These are phyloP conservation scores for Pandemis cinnamomeana DNA, from an alignment of 2,888 invertebrate genomes.

Conservation along the genomic window DNA sequence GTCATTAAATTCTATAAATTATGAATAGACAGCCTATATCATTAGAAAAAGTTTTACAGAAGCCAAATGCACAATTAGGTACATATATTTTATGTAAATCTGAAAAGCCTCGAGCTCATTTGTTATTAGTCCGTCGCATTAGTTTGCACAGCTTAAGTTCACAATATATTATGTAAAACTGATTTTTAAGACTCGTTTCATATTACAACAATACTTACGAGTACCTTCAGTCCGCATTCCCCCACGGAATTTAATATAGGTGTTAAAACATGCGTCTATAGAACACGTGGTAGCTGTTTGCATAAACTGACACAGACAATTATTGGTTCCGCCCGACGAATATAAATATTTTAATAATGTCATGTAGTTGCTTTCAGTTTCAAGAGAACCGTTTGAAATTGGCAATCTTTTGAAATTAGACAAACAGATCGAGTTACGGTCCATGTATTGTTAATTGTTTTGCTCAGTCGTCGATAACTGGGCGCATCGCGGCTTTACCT, in stretches of 20 bases:
- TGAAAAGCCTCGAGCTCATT: not conserved
- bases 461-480: not conserved
- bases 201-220: not conserved
- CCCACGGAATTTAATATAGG: constrained; percentile 23
- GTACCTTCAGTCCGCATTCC: constrained; percentile 22
- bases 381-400: not conserved
- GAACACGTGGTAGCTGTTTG: constrained; percentile 30
- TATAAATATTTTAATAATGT: constrained; percentile 10
- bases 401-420: not conserved
- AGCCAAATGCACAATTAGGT: not conserved
- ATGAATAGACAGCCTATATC: not conserved
- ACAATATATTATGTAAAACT: not conserved
- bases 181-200: not conserved
- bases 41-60: not conserved
- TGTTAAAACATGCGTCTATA: constrained; percentile 25
- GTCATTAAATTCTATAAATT: constrained; percentile 2
- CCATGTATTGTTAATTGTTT: constrained; percentile 7
- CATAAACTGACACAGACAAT: constrained; percentile 36
- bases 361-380: not conserved
- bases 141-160: not conserved
- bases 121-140: no score
- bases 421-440: not conserved
- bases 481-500: not conserved
- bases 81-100: not conserved
- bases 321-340: constrained; percentile 31